Percentiles rank a stretch among this genome's conserved stretches.
Evolutionary conservation across 2,113 vertebrate genomes (phyloP).

Genomic region (Tautogolabrus adspersus): DNA sequence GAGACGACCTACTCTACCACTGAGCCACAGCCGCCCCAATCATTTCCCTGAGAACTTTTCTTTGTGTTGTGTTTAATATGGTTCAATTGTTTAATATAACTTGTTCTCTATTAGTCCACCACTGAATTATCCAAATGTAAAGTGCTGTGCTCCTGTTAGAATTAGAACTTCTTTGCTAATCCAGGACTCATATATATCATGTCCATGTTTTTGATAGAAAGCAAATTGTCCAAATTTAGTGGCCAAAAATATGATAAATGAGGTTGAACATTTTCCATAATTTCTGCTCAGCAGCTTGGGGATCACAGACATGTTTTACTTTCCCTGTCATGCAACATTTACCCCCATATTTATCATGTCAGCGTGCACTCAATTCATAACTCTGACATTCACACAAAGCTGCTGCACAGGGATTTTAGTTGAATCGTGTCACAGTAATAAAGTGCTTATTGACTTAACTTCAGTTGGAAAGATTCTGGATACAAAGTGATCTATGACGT

Average conservation of each 20-base stretch:
- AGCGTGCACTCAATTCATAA: not conserved
- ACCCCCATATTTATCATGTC: not conserved
- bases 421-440: not conserved
- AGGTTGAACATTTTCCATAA: not conserved
- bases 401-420: not conserved
- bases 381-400: not conserved
- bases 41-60: too few species aligned
- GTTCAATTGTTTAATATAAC: too few species aligned
- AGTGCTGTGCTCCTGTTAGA: too few species aligned
- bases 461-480: not conserved
- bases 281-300: not conserved
- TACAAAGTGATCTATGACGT: not conserved
- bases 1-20: too few species aligned
- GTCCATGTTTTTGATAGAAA: not conserved
- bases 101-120: too few species aligned
- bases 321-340: not conserved
- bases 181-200: not conserved
- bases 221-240: not conserved
- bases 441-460: not conserved
- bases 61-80: too few species aligned
- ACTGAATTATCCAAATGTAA: too few species aligned
- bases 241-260: not conserved
- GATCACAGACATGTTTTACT: conserved; percentile 5
- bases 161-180: too few species aligned
- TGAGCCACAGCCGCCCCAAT: too few species aligned